These are phyloP conservation scores for Thamnophis elegans DNA, from an alignment of 2,797 vertebrate genomes.

Conservation along the genomic window DNA sequence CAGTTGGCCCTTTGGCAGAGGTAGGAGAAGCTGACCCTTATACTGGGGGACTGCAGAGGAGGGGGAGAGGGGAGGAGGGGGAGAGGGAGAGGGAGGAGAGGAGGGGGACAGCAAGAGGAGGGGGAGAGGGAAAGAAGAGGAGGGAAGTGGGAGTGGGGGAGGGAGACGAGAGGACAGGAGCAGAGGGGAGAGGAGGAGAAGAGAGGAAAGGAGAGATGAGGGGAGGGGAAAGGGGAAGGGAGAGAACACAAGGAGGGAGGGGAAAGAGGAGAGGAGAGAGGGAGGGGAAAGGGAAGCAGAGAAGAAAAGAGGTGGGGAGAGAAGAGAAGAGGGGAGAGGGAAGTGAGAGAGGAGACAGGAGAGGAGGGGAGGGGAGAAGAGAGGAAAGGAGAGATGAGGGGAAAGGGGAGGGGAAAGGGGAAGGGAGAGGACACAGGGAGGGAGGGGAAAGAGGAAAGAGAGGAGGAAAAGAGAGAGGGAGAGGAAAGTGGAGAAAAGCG, in stretches of 20 bases:
- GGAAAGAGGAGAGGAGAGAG: neutral
- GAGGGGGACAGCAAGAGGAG: neutral
- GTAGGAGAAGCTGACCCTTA: neutral
- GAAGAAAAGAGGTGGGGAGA: neutral
- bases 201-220: neutral
- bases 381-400: too few species aligned
- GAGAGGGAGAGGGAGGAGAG: neutral
- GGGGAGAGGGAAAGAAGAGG: neutral
- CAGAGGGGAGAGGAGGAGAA: neutral
- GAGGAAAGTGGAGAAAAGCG: too few species aligned
- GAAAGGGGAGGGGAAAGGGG: neutral
- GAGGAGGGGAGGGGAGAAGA: neutral
- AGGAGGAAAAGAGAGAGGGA: rapidly evolving
- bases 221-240: rapidly evolving
- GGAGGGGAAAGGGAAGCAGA: neutral
- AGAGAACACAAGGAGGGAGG: rapidly evolving
- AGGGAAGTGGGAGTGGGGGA: neutral
- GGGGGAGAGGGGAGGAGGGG: neutral
- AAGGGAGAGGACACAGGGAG: too few species aligned
- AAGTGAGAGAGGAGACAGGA: neutral
- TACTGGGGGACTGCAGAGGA: neutral
- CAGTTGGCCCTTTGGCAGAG: neutral
- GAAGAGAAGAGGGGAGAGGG: too few species aligned
- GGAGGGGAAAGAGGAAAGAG: neutral
- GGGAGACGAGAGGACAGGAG: too few species aligned